Base-by-base conservation (phyloP, 2,797 vertebrate species). In the Hephaestus fuliginosus region DNA sequence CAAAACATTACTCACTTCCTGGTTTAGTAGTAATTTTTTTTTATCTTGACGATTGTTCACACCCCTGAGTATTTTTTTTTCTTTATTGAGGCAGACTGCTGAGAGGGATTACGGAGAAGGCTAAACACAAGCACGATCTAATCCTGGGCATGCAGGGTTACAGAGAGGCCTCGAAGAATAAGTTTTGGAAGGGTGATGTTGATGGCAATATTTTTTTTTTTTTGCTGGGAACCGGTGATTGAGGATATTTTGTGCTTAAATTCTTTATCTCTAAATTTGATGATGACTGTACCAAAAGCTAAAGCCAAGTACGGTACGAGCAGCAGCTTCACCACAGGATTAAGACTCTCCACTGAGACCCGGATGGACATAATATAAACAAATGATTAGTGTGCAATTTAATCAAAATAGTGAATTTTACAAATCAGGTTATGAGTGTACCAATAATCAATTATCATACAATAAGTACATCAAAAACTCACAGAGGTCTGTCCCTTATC, bases 51-150 rank as follows among this genome's bases (percentile, higher is more conserved):
- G 33, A 79, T 81, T 83, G 82, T 84, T 79, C 85, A 81, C 81
- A 80, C 64, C 83, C 76, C 71, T 86, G 41, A n/a, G 52, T 78
- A 48, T 74, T 84, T 85, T 82, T 53, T 80, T 78, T 81, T 85
- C 56, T 87, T 86, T 75, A 85, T 75, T 73, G 60, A 84, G 56
- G 74, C 84, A 80, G 86, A 84, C 88, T 90, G 84, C 84, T 89
- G 80, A 82, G 73, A 86, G 81, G 86, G 89, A 92, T 91, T 90
- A 92, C 76, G 81, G 79, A 76, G 76, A 74, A 70, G 66, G 74
- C 75, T 86, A 82, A 89, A 91, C 74, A 87, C 80, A 87, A 88
- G 82, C 76, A 79, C 81, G 78, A 91, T 79, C 80, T 90, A 92
- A 90, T 91, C 83, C 87, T 56, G 56, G 73, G 79, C 86, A 74